Evolutionary conservation across 2,888 invertebrate species (phyloP), one percentile per base, ranked within the genome.

Genomic region (Protonemura montana): DNA sequence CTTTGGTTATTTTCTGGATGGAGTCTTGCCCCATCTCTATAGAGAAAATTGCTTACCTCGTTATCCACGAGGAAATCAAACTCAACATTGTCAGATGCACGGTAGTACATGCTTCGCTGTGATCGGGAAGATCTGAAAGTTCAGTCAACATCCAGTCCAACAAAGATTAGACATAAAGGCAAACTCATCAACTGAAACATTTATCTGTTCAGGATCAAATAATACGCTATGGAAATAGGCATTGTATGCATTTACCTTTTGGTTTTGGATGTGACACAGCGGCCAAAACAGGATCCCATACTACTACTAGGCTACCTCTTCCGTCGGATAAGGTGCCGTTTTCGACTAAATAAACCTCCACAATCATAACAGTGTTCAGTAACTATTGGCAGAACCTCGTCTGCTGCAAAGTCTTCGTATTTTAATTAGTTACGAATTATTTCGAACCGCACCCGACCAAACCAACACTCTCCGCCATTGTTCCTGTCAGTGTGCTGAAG

Each of bases 51-150:
- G n/a, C 82, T 85, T 87, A 87, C 87, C 87, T 83, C 77, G 1
- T 88, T 85, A 86, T 88, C 88, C 87, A 87, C 86, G 81, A 88
- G 86, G 76, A 87, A 88, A 86, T 88, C 88, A 87, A 88, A 88
- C 88, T 88, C 87, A 27, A 87, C 83, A 76, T 86, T 86, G 35
- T 87, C 87, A n/a, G 85, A 86, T 76, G 82, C 85, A 76, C 86
- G 87, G 82, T 80, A 87, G 82, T 87, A 87, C 86, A 87, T 84
- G n/a, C 87, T 87, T 42, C 87, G 82, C 76, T 86, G 87, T 26
- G 87, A 85, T 29, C 85, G 85, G 59, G 86, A 85, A 26, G 86
- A 77, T 77, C 87, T 87, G 85, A 29, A 85, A 87, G 41, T 80
- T 82, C 27, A 28, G 21, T 27, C 1, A 26, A 35, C 35, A 10